phyloP scores from a whole-genome alignment of 2,888 invertebrate genomes.

The Margaritifera margaritifera region DNA sequence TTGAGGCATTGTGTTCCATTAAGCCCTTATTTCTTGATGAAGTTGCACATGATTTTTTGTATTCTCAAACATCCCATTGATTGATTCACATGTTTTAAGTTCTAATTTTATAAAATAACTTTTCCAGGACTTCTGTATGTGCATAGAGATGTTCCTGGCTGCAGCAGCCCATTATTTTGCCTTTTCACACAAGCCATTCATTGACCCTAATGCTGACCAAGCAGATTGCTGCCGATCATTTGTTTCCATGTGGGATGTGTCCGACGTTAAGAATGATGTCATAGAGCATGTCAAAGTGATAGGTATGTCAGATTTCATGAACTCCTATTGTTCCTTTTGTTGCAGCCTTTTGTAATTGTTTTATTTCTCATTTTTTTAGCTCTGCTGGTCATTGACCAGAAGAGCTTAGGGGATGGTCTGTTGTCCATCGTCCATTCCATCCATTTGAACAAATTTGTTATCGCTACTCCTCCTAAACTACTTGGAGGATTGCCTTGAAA shows the following conservation, averaged over 20 bases:
- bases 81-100: too few species aligned
- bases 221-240: conserved; percentile 81
- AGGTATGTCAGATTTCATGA: conserved; percentile 73
- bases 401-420: too few species aligned
- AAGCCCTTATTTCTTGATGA: too few species aligned
- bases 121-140: conserved; percentile 92
- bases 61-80: background rate
- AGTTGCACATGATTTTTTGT: too few species aligned
- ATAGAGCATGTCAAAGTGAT: conserved; percentile 94
- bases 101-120: too few species aligned
- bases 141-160: conserved; percentile 98
- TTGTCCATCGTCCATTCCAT: too few species aligned
- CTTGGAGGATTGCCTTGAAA: too few species aligned
- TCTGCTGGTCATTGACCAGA: too few species aligned
- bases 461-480: too few species aligned
- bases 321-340: background rate
- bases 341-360: background rate
- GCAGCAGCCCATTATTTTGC: conserved; percentile 96
- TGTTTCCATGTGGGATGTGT: conserved; percentile 96
- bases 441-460: too few species aligned
- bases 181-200: conserved; percentile 93
- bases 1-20: too few species aligned
- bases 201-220: conserved; percentile 70
- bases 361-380: background rate
- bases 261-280: conserved; percentile 93